phyloP scores from a whole-genome alignment of 2,797 vertebrate genomes.

The Kryptolebias ocellatus region DNA sequence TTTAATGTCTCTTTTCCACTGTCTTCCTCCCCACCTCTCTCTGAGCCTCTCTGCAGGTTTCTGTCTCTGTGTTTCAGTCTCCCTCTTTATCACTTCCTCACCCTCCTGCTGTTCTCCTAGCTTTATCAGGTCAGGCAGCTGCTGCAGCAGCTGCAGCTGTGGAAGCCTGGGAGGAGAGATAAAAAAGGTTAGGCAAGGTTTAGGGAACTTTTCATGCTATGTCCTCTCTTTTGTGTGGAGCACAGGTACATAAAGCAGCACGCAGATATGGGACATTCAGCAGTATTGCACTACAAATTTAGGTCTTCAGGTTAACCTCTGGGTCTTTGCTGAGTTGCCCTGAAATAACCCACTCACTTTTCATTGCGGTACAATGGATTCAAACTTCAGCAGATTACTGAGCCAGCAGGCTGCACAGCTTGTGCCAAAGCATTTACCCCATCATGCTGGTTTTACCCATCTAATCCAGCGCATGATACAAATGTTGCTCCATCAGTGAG shows the following conservation, averaged over 20 bases:
- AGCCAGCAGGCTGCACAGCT: slow-evolving; percentile 42
- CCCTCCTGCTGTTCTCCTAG: slow-evolving; percentile 47
- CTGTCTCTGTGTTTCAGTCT: slow-evolving; percentile 19
- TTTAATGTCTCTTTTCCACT: slow-evolving; percentile 45
- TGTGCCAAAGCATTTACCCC: slow-evolving; percentile 56
- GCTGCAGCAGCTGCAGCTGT: slow-evolving; percentile 23
- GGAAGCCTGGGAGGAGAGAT: slow-evolving; percentile 47
- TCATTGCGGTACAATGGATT: slow-evolving; percentile 33
- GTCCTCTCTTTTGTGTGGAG: slow-evolving; percentile 12
- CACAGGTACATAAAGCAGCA: slow-evolving; percentile 4
- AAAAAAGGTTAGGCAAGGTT: slow-evolving; percentile 51
- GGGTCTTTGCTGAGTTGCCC: slow-evolving; percentile 26
- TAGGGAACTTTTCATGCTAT: slow-evolving; percentile 22
- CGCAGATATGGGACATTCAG: slow-evolving; percentile 27
- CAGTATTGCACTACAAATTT: slow-evolving; percentile 13
- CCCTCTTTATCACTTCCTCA: slow-evolving; percentile 36
- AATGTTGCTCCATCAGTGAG: slow-evolving; percentile 34
- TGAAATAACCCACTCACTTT: slow-evolving; percentile 47
- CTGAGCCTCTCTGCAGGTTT: slow-evolving; percentile 10
- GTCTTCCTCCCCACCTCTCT: slow-evolving; percentile 9
- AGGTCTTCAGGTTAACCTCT: slow-evolving; percentile 35
- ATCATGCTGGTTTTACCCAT: slow-evolving; percentile 33
- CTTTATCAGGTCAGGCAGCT: slow-evolving; percentile 65
- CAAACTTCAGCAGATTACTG: slow-evolving; percentile 53
- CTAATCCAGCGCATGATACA: slow-evolving; percentile 33